Evolutionary conservation across 1,140 invertebrate genomes (phyloP), one percentile per base, ranked within the genome.

Genomic region (Atta colombica): DNA sequence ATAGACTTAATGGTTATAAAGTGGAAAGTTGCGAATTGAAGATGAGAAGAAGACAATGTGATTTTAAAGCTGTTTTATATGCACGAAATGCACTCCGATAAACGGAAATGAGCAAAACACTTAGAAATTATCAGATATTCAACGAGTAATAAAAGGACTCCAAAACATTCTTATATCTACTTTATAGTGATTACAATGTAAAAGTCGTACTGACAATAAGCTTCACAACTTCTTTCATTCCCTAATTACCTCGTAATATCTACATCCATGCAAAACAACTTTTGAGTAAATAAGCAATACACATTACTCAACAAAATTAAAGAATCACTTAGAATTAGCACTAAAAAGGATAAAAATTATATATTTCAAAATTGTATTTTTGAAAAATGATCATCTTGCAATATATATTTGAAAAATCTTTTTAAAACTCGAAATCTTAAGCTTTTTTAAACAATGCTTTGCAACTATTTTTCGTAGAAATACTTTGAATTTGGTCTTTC

Each of bases 111-210:
- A 75, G 55, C 69, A 84, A 74, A 84, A 74, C 78, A 81, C 66
- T 81, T 71, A 84, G 80, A 28, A 84, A 74, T 74, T 84, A 84
- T 74, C 69, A 84, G 69, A 84, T 84, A 84, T 84, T 84, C 80
- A 74, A 75, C 55, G 21, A 3, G 53, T 61, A 84, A 63, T 84
- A 61, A 61, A 72, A 71, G 39, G 45, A 49, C 28, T 49, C 53
- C 1, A 18, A 60, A 18, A 74, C 18, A 39, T 71, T 72, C 66
- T 82, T 72, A 72, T 72, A 72, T 72, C 21, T 74, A 51, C 35
- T 82, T 82, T 82, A 82, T 28, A 45, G 25, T 61, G 21, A 82
- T 35, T 84, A 61, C 18, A 74, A 74, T 74, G 80, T 82, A 74
- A 75, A 84, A 61, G 68, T 21, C n/a, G 55, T 63, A 55, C 31